These are phyloP conservation scores for Marronus borbonicus DNA, from an alignment of 2,888 invertebrate species.

Conservation along the genomic window DNA sequence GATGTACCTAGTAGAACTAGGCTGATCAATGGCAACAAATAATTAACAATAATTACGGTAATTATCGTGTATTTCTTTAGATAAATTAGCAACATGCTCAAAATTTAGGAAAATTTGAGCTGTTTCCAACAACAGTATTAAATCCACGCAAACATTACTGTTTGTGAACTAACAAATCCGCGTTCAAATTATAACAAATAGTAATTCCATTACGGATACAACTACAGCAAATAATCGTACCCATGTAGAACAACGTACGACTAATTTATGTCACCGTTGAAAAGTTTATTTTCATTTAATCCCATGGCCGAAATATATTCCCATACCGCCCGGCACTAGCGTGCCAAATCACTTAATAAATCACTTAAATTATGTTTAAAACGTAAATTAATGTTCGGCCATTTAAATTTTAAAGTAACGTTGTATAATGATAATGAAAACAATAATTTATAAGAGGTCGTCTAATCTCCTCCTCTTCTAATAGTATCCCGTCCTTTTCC, in stretches of 20 bases:
- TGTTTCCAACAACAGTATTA: no score
- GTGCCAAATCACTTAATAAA: conserved; percentile 45
- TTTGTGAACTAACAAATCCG: background rate
- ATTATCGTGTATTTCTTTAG: no score
- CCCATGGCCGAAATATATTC: conserved; percentile 30
- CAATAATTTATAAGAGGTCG: conserved; percentile 11
- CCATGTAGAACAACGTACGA: conserved; percentile 16
- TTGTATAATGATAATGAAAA: conserved; percentile 33
- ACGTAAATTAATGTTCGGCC: conserved; percentile 34
- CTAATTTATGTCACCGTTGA: conserved; percentile 28
- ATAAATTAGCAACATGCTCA: no score
- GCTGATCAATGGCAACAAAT: no score
- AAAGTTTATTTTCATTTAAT: conserved; percentile 40
- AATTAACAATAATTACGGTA: no score
- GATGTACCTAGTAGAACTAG: no score
- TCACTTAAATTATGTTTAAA: conserved; percentile 40
- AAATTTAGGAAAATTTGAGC: no score
- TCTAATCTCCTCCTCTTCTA: background rate
- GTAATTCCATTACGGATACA: conserved; percentile 2
- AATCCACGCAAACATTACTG: no score
- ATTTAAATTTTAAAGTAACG: conserved; percentile 39
- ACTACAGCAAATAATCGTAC: background rate
- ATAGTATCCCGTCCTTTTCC: background rate
- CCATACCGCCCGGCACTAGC: background rate
- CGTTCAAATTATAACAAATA: conserved; percentile 26